Base-by-base conservation (phyloP, 2,797 vertebrate species). In the Acipenser oxyrinchus region DNA sequence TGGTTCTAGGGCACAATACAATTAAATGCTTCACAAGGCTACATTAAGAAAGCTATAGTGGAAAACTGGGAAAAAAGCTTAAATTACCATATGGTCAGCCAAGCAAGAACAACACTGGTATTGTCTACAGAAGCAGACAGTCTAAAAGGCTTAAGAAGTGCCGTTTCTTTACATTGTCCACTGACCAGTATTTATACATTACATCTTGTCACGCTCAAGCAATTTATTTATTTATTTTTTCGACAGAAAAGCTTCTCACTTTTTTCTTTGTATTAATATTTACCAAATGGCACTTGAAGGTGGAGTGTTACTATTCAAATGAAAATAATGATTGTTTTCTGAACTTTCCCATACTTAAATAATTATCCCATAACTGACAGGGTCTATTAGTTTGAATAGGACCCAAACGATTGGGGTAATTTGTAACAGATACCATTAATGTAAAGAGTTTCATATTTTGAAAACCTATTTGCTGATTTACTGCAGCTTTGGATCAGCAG, bases 71-170 rank as follows among this genome's bases (percentile, higher is more conserved):
- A 8, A 10, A 62, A 74, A 76, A 53, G 57, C 66, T 73, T 71
- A 7, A 1, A 79, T 83, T 85, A 83, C 78, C 72, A 83, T 79
- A 67, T 74, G 78, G 76, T 71, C 77, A 84, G 66, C 71, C 79
- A 80, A 80, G 79, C 74, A 73, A 71, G 74, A 74, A 81, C 72
- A 84, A 49, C 66, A 23, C 48, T 8, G 53, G 53, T 69, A 66
- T 78, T 82, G 74, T 80, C 65, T 23, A 48, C 10, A 65, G 62
- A 15, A 13, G 11, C 12, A 59, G 51, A 67, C 62, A n/a, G n/a
- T n/a, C n/a, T 77, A 72, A 78, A 71, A 37, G 1, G 68, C 63
- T 66, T 78, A 74, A 78, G 69, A 69, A 63, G 68, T 10, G n/a
- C 68, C 60, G 62, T 51, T 74, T 75, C 51, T 60, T 68, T 51